Evolutionary conservation across 2,888 invertebrate genomes (phyloP).

Genomic region (Hoplodrina ambigua): DNA sequence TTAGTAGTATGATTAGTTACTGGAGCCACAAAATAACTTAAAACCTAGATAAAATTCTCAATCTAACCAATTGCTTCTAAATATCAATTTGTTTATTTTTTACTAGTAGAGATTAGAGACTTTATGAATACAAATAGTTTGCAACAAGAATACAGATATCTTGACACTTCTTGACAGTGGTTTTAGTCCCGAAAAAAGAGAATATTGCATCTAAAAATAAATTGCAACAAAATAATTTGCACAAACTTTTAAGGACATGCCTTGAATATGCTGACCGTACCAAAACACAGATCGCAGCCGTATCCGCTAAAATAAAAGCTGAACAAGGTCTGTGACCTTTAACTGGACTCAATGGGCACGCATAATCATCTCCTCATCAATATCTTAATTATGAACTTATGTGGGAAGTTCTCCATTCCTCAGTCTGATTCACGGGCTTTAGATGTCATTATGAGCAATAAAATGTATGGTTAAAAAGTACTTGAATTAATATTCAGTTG

Average conservation of each 20-base stretch:
- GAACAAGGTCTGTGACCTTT: constrained; percentile 79
- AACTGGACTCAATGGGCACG: constrained; percentile 76
- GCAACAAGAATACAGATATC: too few species aligned
- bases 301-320: constrained; percentile 83
- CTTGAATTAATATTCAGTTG: too few species aligned
- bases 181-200: too few species aligned
- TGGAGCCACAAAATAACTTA: too few species aligned
- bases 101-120: too few species aligned
- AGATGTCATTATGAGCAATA: not conserved
- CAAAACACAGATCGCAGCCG: constrained; percentile 78
- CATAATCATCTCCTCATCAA: constrained; percentile 68
- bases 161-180: too few species aligned
- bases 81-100: not conserved
- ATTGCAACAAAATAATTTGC: not conserved
- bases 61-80: too few species aligned
- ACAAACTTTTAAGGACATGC: not conserved
- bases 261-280: constrained; percentile 71
- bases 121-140: too few species aligned
- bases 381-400: constrained; percentile 65
- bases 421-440: constrained; percentile 7
- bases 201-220: not conserved
- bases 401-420: constrained; percentile 37
- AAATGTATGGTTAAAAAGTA: too few species aligned
- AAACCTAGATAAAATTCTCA: too few species aligned
- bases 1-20: too few species aligned